Evolutionary conservation across 2,888 invertebrate species (phyloP).

Genomic region (Cerastoderma edule): DNA sequence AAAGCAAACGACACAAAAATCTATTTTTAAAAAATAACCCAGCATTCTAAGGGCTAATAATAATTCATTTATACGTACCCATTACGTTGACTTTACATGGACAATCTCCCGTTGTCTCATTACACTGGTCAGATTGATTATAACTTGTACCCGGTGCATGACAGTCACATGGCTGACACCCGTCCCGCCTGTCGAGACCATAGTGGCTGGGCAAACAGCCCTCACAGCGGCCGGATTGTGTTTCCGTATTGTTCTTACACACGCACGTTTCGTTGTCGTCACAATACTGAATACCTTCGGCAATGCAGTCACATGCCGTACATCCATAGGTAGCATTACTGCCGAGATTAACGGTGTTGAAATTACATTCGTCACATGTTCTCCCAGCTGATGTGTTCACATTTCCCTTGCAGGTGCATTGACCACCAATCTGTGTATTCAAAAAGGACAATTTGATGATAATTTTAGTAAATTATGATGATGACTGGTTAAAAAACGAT

Average conservation of each 20-base stretch:
- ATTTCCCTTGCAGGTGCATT: slow-evolving; percentile 41
- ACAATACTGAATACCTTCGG: slow-evolving; percentile 37
- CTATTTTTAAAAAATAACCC: no score
- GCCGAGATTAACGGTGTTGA: slow-evolving; percentile 32
- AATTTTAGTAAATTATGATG: no score
- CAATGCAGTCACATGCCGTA: slow-evolving; percentile 32
- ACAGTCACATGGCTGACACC: slow-evolving; percentile 43
- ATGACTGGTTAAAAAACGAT: no score
- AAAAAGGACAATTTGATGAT: no score
- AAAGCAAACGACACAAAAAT: no score
- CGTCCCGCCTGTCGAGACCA: slow-evolving; percentile 16
- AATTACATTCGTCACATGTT: slow-evolving; percentile 37
- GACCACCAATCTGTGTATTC: slow-evolving; percentile 40
- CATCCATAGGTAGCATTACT: slow-evolving; percentile 25
- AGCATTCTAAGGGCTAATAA: no score
- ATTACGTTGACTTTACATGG: slow-evolving; percentile 37
- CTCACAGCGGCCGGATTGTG: slow-evolving; percentile 14
- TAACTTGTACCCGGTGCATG: slow-evolving; percentile 1
- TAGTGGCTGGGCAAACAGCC: slow-evolving; percentile 32
- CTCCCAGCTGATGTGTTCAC: slow-evolving; percentile 10
- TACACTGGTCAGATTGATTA: slow-evolving; percentile 4
- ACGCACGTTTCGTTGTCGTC: slow-evolving; percentile 22
- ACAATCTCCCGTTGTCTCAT: slow-evolving; percentile 38
- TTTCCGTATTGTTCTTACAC: slow-evolving; percentile 44
- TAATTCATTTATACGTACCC: slow-evolving; percentile 31